These are phyloP conservation scores for Leguminivora glycinivorella DNA, from an alignment of 1,140 invertebrate genomes.

Conservation along the genomic window DNA sequence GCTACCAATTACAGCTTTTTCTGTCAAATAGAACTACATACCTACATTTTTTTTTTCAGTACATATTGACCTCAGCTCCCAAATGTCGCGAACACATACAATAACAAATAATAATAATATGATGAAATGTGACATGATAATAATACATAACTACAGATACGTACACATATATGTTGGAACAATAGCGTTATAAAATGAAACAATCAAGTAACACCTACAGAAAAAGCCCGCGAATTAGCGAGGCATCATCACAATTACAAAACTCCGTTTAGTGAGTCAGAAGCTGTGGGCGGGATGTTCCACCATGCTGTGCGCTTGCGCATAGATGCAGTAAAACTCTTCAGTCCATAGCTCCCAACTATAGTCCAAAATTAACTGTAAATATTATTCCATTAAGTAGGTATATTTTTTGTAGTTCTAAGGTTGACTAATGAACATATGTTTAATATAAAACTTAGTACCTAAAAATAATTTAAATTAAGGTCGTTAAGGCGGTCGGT, in stretches of 20 bases:
- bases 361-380: no score
- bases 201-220: conserved; percentile 20
- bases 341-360: neutral
- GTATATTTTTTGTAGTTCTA: no score
- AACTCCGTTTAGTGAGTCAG: conserved; percentile 15
- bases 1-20: no score
- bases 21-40: no score
- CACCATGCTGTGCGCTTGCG: neutral
- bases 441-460: no score
- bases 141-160: neutral
- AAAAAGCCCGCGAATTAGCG: conserved; percentile 20
- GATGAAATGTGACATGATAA: neutral
- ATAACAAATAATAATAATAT: neutral
- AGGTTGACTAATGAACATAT: no score
- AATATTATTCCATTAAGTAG: no score
- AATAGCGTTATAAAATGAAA: conserved; percentile 9
- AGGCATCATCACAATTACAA: conserved; percentile 7
- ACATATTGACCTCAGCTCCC: no score
- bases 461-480: no score
- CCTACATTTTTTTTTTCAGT: no score
- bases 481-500: no score
- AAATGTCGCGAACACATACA: no score
- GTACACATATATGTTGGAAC: neutral
- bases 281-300: conserved; percentile 5
- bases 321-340: neutral